These are phyloP conservation scores for Geodia barretti DNA, from an alignment of 37 sponge, comb jelly and placozoan genomes.

Conservation along the genomic window DNA sequence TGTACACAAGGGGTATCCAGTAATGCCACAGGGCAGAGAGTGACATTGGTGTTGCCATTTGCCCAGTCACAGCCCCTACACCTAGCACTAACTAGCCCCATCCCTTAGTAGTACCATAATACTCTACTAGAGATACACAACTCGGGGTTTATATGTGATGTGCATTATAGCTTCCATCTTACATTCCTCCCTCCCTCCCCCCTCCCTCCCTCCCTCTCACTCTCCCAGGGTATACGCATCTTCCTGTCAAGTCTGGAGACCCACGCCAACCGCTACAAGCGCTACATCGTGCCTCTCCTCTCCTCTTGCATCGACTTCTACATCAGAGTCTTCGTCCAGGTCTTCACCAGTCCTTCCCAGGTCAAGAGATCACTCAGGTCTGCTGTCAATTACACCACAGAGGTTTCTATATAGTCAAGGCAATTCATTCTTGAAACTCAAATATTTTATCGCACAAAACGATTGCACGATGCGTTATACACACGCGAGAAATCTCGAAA, in stretches of 20 bases:
- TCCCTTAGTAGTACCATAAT: too few relatives aligned
- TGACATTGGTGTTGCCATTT: too few relatives aligned
- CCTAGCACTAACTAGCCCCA: too few relatives aligned
- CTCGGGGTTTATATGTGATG: background rate
- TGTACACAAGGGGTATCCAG: too few relatives aligned
- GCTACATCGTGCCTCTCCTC: constrained; percentile 88
- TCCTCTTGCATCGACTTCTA: constrained; percentile 90
- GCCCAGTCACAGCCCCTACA: too few relatives aligned
- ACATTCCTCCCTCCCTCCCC: background rate
- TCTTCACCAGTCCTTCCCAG: constrained; percentile 67
- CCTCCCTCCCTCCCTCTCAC: background rate
- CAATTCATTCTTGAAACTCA: too few relatives aligned
- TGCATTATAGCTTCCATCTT: background rate
- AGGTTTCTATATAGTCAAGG: too few relatives aligned
- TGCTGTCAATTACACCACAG: too few relatives aligned
- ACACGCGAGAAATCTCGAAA: too few relatives aligned
- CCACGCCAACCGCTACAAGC: constrained; percentile 86
- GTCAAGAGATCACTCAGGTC: constrained; percentile 78
- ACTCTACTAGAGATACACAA: background rate
- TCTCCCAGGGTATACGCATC: constrained; percentile 78
- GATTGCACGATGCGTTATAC: too few relatives aligned
- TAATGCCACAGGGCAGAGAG: too few relatives aligned
- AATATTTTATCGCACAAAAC: too few relatives aligned
- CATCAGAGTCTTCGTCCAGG: constrained; percentile 81
- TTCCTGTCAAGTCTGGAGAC: constrained; percentile 72